These are phyloP conservation scores for Drosophila nasuta DNA, from an alignment of 1,140 invertebrate species.

Conservation along the genomic window DNA sequence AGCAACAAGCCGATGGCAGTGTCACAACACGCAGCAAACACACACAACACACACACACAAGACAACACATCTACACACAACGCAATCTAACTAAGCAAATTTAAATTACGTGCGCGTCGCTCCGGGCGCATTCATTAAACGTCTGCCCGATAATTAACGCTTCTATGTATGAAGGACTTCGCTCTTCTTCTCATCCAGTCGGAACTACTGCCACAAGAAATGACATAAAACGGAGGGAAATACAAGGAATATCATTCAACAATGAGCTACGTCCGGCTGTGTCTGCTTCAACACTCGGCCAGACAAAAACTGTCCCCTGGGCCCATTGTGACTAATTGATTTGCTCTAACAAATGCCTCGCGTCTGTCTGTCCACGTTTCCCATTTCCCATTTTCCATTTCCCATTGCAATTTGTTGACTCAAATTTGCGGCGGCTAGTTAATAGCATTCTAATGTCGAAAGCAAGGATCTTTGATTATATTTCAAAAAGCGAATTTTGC, in stretches of 20 bases:
- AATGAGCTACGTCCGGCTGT: slow-evolving; percentile 22
- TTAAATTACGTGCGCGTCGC: slow-evolving; percentile 73
- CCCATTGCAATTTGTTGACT: slow-evolving; percentile 27
- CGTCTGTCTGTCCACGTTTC: slow-evolving; percentile 32
- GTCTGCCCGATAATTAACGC: slow-evolving; percentile 80
- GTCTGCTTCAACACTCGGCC: background rate
- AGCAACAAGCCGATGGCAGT: slow-evolving; percentile 48
- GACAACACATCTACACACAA: slow-evolving; percentile 39
- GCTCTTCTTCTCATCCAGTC: background rate
- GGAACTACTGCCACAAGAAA: background rate
- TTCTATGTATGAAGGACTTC: slow-evolving; percentile 64
- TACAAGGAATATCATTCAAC: slow-evolving; percentile 37
- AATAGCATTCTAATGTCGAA: slow-evolving; percentile 59
- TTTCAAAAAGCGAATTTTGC: slow-evolving; percentile 31
- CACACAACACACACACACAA: slow-evolving; percentile 23
- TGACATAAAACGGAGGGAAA: background rate
- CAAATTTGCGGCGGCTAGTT: slow-evolving; percentile 72
- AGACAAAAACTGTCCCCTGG: slow-evolving; percentile 48
- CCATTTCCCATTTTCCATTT: slow-evolving; percentile 19
- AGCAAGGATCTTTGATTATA: slow-evolving; percentile 9
- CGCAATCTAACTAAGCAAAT: slow-evolving; percentile 78
- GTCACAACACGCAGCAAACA: slow-evolving; percentile 45
- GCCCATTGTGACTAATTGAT: slow-evolving; percentile 79
- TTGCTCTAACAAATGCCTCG: slow-evolving; percentile 61
- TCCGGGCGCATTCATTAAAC: slow-evolving; percentile 80